Percentiles rank a stretch among this genome's conserved stretches.
phyloP scores from a whole-genome alignment of 2,113 vertebrate genomes.

The Syrrhaptes paradoxus region DNA sequence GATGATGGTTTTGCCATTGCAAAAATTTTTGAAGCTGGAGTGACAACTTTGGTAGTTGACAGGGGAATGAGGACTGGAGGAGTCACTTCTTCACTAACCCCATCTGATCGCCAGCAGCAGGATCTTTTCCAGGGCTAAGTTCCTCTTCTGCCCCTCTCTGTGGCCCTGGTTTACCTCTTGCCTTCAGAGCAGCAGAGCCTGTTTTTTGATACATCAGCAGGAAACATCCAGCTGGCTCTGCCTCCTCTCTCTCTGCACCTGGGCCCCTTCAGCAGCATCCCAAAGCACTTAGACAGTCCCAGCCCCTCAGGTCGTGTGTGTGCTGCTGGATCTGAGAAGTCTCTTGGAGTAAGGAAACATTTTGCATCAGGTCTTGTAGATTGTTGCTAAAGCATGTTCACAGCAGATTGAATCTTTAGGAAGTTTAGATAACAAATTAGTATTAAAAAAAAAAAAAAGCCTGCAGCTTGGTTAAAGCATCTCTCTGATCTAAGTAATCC shows the following conservation, averaged over 20 bases:
- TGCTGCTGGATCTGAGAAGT: neutral
- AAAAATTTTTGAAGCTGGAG: neutral
- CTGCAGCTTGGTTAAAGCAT: neutral
- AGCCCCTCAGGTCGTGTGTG: neutral
- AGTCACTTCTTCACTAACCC: neutral
- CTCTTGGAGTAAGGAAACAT: neutral
- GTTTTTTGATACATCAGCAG: accelerated
- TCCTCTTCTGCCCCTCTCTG: neutral
- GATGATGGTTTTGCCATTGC: neutral
- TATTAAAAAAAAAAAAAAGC: neutral
- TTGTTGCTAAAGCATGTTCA: neutral
- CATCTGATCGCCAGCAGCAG: neutral
- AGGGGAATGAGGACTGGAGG: neutral
- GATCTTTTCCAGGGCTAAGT: neutral
- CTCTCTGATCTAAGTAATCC: neutral
- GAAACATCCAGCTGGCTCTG: neutral
- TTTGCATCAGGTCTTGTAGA: neutral
- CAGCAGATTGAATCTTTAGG: neutral
- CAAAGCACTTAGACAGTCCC: neutral
- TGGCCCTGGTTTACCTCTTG: neutral
- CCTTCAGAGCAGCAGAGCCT: neutral
- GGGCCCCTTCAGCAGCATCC: neutral
- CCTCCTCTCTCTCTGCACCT: neutral
- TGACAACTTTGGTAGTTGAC: neutral
- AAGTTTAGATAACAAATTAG: neutral